Evolutionary conservation across 1,140 invertebrate genomes (phyloP), one percentile per base, ranked within the genome.

Genomic region (Maconellicoccus hirsutus): DNA sequence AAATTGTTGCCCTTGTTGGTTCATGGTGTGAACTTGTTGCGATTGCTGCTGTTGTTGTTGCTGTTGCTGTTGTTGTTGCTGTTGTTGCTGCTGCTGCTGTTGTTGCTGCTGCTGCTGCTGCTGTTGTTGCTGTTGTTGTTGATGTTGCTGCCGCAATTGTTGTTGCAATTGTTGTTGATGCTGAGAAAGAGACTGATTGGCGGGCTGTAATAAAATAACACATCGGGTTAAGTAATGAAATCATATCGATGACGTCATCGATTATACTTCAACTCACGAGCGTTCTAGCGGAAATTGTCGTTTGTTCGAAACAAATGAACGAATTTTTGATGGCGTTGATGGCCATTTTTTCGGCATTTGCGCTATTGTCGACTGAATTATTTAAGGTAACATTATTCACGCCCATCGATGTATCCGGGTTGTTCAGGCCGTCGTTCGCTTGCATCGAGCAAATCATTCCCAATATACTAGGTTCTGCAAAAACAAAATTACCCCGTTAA

Each of bases 301-400:
- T 52, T 16, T 66, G 61, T 19, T 86, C 86, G 75, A 83, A 87
- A 75, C 88, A 88, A 92, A 96, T 96, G 72, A 97, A 82, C 76
- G 90, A 91, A 78, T 91, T 88, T 76, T 93, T 90, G 77, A 96
- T 96, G 14, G 87, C 90, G 77, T 88, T 90, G 71, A 96, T 96
- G n/a, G 90, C 93, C 79, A 89, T 86, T 77, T 87, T 88, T 75
- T 93, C 90, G 70, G 22, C 59, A 61, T 61, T 61, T 7, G 59
- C 61, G 25, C 61, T 25, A 25, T 16, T 66, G 25, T 66, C 61
- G 19, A 25, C 16, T 8, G 21, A 1, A 66, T 66, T 66, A 16
- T 66, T 66, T 16, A 66, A 66, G 61, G 61, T 66, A 66, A 66
- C 61, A 25, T 66, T 66, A 66, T 26, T 66, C 7, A 26, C 21